Evolutionary conservation across 2,888 invertebrate genomes (phyloP).

Genomic region (Antitype chi): DNA sequence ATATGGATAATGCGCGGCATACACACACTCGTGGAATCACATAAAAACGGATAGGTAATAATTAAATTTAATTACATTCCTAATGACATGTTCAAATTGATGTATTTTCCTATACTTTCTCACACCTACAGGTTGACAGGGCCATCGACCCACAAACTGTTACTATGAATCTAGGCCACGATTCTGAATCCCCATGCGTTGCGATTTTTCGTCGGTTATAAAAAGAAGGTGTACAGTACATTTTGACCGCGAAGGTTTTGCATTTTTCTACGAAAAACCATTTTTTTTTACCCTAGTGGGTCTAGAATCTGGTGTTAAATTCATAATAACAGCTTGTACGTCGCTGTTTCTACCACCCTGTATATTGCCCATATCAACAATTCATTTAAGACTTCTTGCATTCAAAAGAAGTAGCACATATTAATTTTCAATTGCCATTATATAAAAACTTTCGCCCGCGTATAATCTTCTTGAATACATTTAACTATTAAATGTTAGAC

Average conservation of each 20-base stretch:
- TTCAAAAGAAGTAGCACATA: conserved; percentile 22
- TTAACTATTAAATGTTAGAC: conserved; percentile 14
- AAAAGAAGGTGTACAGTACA: too few species aligned
- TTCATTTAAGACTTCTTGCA: conserved; percentile 22
- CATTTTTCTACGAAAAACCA: too few species aligned
- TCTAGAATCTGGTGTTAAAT: too few species aligned
- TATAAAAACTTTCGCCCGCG: conserved; percentile 26
- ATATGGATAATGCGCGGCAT: conserved; percentile 62
- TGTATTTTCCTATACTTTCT: conserved; percentile 9
- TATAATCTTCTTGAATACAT: conserved; percentile 16
- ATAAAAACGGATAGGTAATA: conserved; percentile 38
- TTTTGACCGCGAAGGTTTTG: too few species aligned
- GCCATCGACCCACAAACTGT: too few species aligned
- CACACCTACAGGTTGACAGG: not conserved
- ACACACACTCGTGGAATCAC: conserved; percentile 36
- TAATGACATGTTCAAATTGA: conserved; percentile 59
- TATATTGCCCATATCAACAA: not conserved
- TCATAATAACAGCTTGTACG: too few species aligned
- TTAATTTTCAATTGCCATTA: conserved; percentile 10
- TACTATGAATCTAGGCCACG: too few species aligned
- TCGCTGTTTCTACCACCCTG: too few species aligned
- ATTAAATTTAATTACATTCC: conserved; percentile 34
- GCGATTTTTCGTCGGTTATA: too few species aligned
- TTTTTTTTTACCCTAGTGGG: too few species aligned
- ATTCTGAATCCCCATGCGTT: too few species aligned